phyloP scores from a whole-genome alignment of 1,140 invertebrate genomes.

The Araneus ventricosus region DNA sequence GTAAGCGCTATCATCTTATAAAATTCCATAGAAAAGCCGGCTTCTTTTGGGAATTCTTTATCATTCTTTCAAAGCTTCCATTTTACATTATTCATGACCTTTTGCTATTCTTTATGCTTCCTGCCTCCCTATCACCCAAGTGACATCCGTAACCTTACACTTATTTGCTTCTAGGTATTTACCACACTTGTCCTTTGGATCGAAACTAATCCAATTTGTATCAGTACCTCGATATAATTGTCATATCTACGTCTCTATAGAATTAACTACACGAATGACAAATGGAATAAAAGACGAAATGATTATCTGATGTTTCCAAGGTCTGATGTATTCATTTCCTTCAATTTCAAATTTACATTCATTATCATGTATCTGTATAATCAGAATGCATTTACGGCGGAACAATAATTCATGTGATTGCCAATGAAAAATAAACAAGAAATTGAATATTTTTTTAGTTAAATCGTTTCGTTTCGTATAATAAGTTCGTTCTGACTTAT shows the following conservation, averaged over 20 bases:
- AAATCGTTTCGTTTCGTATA: too few relatives aligned
- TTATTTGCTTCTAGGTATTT: conserved; percentile 4
- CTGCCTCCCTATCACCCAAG: background rate
- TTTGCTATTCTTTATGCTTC: background rate
- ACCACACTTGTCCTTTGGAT: background rate
- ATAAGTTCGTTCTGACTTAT: too few relatives aligned
- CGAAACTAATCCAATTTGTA: conserved; percentile 21
- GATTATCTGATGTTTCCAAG: background rate
- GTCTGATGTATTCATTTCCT: background rate
- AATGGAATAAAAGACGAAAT: background rate
- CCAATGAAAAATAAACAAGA: too few relatives aligned
- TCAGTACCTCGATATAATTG: conserved; percentile 1
- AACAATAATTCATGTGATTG: too few relatives aligned
- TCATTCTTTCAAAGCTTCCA: background rate
- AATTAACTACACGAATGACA: conserved; percentile 9
- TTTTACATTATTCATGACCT: conserved; percentile 17
- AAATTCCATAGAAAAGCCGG: background rate
- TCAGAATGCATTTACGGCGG: too few relatives aligned
- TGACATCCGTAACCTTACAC: background rate
- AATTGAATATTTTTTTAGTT: too few relatives aligned
- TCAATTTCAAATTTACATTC: background rate
- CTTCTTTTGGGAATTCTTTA: background rate
- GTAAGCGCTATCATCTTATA: background rate
- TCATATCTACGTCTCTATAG: background rate
- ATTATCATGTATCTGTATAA: too few relatives aligned